Conservation (phyloP, 2,113 vertebrate genomes). For the Pelvicachromis taeniatus region DNA sequence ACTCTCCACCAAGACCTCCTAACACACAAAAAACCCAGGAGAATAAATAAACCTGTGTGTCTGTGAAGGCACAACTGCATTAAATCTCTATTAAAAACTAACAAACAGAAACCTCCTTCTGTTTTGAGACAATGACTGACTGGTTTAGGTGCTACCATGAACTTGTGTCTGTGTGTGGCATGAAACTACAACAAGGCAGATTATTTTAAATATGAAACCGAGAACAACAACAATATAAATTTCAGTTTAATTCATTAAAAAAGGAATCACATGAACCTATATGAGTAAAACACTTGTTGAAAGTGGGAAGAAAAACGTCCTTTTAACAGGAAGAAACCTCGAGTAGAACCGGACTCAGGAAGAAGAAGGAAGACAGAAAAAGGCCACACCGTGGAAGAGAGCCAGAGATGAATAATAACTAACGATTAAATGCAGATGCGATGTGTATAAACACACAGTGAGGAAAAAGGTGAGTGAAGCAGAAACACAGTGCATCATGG, state of each 20-base stretch:
- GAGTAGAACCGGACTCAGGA: neutral
- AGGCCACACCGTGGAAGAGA: neutral
- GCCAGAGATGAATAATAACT: neutral
- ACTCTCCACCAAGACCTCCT: neutral
- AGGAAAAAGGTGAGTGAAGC: neutral
- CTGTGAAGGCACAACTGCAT: neutral
- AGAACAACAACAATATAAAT: neutral
- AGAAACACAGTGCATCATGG: neutral
- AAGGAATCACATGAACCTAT: neutral
- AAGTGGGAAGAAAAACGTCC: neutral
- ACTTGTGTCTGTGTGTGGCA: too few species aligned
- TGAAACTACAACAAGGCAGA: neutral
- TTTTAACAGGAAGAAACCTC: neutral
- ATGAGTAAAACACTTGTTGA: neutral
- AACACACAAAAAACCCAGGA: neutral
- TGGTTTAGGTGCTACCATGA: too few species aligned
- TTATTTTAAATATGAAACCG: neutral
- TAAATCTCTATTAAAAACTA: neutral
- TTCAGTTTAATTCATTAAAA: neutral
- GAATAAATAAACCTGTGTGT: neutral
- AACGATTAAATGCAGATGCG: neutral
- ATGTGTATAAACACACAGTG: neutral
- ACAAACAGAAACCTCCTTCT: neutral
- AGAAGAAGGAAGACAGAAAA: accelerated
- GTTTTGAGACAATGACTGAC: neutral